These are phyloP conservation scores for Denticeps clupeoides DNA, from an alignment of 2,797 vertebrate species.

Conservation along the genomic window DNA sequence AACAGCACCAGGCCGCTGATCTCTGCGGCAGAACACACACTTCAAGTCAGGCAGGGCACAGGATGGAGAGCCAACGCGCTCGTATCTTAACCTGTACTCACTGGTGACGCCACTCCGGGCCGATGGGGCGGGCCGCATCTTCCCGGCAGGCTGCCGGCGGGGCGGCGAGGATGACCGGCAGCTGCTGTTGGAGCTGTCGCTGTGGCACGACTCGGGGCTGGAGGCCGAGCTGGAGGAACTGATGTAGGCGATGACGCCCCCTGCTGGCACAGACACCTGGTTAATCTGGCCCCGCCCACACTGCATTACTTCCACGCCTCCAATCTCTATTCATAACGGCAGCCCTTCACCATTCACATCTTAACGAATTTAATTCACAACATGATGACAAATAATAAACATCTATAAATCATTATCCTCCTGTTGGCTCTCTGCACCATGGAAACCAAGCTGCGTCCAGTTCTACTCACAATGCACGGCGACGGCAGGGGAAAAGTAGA, in stretches of 20 bases:
- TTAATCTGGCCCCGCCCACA: too few species aligned
- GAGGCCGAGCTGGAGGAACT: constrained; percentile 82
- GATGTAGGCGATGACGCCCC: constrained; percentile 90
- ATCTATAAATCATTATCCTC: too few species aligned
- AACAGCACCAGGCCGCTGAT: constrained; percentile 91
- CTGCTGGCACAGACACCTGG: constrained; percentile 43
- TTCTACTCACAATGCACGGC: too few species aligned
- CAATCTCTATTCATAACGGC: too few species aligned
- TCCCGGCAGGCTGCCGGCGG: constrained; percentile 45
- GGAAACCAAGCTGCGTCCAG: too few species aligned
- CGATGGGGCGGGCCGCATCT: constrained; percentile 42
- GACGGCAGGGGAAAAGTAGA: too few species aligned
- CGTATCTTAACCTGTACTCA: constrained; percentile 46
- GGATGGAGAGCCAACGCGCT: constrained; percentile 2
- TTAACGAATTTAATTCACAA: too few species aligned
- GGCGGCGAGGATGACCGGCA: constrained; percentile 78
- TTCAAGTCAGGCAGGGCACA: background rate
- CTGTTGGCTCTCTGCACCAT: too few species aligned
- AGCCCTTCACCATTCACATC: too few species aligned
- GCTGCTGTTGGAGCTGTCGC: constrained; percentile 84
- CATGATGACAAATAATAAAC: too few species aligned
- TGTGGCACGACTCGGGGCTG: constrained; percentile 87
- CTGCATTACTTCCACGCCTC: too few species aligned
- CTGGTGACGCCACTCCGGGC: constrained; percentile 77
- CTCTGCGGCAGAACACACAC: constrained; percentile 52